Conservation (phyloP, 2,797 vertebrate species). For the Sebastes taczanowskii region DNA sequence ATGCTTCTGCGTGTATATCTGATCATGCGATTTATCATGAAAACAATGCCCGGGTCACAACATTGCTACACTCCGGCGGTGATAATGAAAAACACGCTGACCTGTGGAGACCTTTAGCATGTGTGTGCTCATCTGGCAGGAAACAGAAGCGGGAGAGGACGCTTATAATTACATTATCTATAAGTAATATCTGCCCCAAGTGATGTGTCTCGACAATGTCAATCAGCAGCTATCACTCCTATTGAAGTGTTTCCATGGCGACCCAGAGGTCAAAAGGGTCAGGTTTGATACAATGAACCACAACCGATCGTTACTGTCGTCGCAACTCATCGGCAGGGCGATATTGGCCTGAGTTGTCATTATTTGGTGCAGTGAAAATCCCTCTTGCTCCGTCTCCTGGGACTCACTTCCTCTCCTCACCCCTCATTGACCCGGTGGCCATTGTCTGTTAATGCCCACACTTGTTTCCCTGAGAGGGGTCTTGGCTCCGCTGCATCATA, state of each 20-base stretch:
- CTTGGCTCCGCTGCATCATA: conserved; percentile 49
- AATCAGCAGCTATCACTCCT: conserved; percentile 44
- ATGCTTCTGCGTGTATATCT: conserved; percentile 55
- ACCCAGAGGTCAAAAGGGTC: conserved; percentile 67
- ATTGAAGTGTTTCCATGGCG: conserved; percentile 59
- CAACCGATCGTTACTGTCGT: conserved; percentile 61
- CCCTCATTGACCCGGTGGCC: conserved; percentile 67
- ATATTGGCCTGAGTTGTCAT: conserved; percentile 73
- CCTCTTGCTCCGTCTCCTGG: conserved; percentile 52
- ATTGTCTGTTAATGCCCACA: conserved; percentile 52
- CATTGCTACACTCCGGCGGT: background rate
- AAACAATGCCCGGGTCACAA: conserved; percentile 13
- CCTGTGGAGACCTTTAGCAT: conserved; percentile 1
- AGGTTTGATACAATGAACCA: conserved; percentile 59
- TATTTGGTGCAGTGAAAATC: conserved; percentile 70
- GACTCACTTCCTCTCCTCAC: conserved; percentile 56
- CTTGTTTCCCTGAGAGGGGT: conserved; percentile 23
- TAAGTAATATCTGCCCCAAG: conserved; percentile 39
- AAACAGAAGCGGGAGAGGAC: conserved; percentile 6
- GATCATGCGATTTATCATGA: conserved; percentile 42
- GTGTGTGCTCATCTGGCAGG: background rate
- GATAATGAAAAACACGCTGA: conserved; percentile 33
- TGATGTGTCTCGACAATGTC: conserved; percentile 36
- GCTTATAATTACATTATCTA: conserved; percentile 43
- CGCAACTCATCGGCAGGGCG: conserved; percentile 48